A percentile compares a stretch with the other conserved stretches of the same genome.
Conservation (phyloP, 2,888 invertebrate genomes). For the Silvanus unidentatus region DNA sequence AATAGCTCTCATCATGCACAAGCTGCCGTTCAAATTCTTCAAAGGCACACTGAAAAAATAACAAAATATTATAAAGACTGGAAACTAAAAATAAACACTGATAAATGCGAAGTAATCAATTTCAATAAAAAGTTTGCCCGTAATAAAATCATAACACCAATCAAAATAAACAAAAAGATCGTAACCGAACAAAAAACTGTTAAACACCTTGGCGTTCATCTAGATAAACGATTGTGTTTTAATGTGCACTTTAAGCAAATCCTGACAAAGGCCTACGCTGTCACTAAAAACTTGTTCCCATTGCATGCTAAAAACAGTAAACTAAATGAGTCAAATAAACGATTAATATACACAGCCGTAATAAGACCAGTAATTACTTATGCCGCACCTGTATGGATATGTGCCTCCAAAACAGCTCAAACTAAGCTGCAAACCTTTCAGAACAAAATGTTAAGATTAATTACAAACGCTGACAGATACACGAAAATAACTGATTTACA, state of each 20-base stretch:
- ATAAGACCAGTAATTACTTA: slow-evolving; percentile 23
- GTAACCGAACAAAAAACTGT: background rate
- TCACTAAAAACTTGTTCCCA: background rate
- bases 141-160: too few species aligned
- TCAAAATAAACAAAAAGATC: slow-evolving; percentile 1
- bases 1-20: background rate
- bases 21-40: background rate
- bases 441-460: slow-evolving; percentile 15
- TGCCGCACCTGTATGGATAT: slow-evolving; percentile 21
- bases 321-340: slow-evolving; percentile 17
- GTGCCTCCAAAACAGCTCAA: background rate
- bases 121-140: slow-evolving; percentile 4
- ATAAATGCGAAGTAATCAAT: slow-evolving; percentile 1
- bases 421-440: slow-evolving; percentile 5
- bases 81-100: slow-evolving; percentile 2
- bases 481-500: slow-evolving; percentile 14
- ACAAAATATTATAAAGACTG: slow-evolving; percentile 4
- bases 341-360: slow-evolving; percentile 22
- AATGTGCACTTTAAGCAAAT: background rate
- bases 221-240: background rate
- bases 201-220: slow-evolving; percentile 4
- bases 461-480: slow-evolving; percentile 12
- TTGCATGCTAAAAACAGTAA: slow-evolving; percentile 3
- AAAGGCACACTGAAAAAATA: background rate
- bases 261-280: background rate